A percentile compares a stretch with the other conserved stretches of the same genome.
Conservation (phyloP, 2,797 vertebrate genomes). For the Pelobates cultripes region DNA sequence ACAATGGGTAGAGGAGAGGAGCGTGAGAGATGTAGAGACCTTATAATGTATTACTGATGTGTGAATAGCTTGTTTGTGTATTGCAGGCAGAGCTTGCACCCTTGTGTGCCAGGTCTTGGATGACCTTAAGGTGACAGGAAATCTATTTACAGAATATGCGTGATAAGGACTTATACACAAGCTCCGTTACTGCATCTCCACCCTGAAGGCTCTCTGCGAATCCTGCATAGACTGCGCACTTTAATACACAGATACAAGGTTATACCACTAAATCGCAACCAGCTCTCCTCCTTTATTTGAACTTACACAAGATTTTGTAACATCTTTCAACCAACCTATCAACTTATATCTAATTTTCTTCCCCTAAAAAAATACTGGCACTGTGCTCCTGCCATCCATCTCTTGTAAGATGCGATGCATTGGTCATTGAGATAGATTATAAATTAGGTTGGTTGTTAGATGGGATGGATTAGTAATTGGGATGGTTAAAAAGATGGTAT, state of each 20-base stretch:
- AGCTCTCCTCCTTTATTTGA: no score
- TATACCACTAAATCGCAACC: no score
- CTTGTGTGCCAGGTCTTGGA: slow-evolving; percentile 1
- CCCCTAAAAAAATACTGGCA: no score
- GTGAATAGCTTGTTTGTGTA: not conserved
- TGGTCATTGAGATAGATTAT: no score
- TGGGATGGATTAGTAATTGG: no score
- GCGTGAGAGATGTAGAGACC: not conserved
- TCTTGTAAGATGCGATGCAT: no score
- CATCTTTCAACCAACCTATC: no score
- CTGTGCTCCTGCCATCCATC: no score
- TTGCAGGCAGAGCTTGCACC: not conserved
- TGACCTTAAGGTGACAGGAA: slow-evolving; percentile 15
- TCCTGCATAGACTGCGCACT: not conserved
- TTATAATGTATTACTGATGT: not conserved
- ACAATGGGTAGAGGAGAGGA: not conserved
- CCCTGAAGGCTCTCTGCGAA: not conserved
- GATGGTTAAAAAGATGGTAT: no score
- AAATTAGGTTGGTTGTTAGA: no score
- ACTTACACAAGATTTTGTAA: no score
- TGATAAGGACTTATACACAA: slow-evolving; percentile 10
- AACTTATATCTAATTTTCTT: no score
- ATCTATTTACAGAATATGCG: slow-evolving; percentile 26
- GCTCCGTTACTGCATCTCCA: slow-evolving; percentile 6
- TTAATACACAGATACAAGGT: not conserved